Base-by-base conservation (phyloP, 2,888 invertebrate species). In the Syrista parreyssii region DNA sequence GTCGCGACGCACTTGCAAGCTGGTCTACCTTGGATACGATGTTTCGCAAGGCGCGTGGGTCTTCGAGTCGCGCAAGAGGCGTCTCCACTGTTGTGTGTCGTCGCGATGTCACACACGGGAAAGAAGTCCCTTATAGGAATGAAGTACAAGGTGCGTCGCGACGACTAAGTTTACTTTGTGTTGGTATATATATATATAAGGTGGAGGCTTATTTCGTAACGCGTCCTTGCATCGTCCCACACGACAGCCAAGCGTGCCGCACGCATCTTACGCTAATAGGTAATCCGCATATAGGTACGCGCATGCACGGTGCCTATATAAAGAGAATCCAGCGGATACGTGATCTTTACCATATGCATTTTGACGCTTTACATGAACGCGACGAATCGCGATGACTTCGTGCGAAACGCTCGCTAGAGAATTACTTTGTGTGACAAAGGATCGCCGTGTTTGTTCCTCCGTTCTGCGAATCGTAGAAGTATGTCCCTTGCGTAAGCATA, bases 181-280 rank as follows among this genome's bases (percentile, higher is more conserved):
- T 23, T 15, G 23, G 55, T 55, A 55, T 23, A 55, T 34, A 34
- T 34, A 33, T 68, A 6, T 69, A 71, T 33, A 71, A 71, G 71
- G 82, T 83, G 83, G 79, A 79, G 76, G 76, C 74, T 81, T 81
- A 84, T 82, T 80, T 83, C 80, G 80, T 82, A 86, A 86, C 83
- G 84, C 85, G 87, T 88, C 88, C 86, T 88, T 88, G 86, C 84
- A 76, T 78, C 85, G 82, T 84, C 86, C 83, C 83, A 86, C 87
- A 85, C 81, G 55, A 55, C 55, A 55, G 9, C 55, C 55, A 55
- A 55, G 55, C 55, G 23, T 71, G 71, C 71, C 71, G 71, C 71
- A 33, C 71, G 71, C 71, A 71, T 31, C 31, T 31, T 71, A 71
- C 71, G 33, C 71, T 55, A 55, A 55, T 55, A 55, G 55, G 55